These are phyloP conservation scores for Panulirus ornatus DNA, from an alignment of 1,140 invertebrate species.

Conservation along the genomic window DNA sequence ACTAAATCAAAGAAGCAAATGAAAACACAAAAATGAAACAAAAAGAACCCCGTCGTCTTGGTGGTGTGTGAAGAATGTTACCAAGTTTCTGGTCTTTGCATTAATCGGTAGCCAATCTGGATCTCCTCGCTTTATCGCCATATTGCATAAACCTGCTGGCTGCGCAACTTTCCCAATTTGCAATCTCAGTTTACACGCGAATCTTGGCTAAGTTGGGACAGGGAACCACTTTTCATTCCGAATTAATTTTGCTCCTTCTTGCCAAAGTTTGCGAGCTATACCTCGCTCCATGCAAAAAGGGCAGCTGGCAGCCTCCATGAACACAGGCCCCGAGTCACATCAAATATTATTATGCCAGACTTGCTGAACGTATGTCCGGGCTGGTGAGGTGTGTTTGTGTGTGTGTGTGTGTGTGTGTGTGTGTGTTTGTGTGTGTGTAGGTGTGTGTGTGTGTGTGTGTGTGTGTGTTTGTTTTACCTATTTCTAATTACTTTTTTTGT, in stretches of 20 bases:
- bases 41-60: too few species aligned
- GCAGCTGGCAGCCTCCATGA: not conserved
- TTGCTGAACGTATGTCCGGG: not conserved
- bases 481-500: too few species aligned
- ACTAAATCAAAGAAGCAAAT: too few species aligned
- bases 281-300: not conserved
- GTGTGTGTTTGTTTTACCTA: too few species aligned
- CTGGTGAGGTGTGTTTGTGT: not conserved
- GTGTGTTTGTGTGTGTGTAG: too few species aligned
- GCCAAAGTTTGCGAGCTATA: not conserved
- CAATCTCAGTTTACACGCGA: slow-evolving; percentile 48
- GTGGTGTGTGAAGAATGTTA: too few species aligned
- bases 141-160: slow-evolving; percentile 21
- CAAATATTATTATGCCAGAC: too few species aligned
- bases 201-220: slow-evolving; percentile 30
- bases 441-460: too few species aligned
- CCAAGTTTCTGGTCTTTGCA: too few species aligned
- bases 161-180: slow-evolving; percentile 42
- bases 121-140: slow-evolving; percentile 14
- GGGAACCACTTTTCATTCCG: slow-evolving; percentile 35
- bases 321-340: too few species aligned
- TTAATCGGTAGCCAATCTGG: slow-evolving; percentile 30
- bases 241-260: slow-evolving; percentile 35
- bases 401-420: not conserved
- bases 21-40: not conserved